Conservation (phyloP, 2,113 vertebrate species). For the Ciconia boyciana region DNA sequence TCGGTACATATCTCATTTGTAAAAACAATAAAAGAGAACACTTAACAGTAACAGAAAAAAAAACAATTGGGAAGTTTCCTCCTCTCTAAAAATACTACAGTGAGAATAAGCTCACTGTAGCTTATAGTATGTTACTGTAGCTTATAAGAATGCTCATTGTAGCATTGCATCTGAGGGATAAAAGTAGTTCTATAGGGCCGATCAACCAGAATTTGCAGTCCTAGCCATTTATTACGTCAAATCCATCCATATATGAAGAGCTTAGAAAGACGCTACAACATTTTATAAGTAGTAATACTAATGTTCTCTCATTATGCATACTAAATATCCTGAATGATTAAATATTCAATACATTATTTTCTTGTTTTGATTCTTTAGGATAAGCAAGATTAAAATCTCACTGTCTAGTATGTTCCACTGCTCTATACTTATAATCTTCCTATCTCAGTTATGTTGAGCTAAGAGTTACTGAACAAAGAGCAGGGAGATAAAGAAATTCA, state of each 20-base stretch:
- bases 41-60: neutral
- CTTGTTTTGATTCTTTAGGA: neutral
- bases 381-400: neutral
- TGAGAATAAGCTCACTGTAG: neutral
- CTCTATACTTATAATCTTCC: neutral
- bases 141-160: neutral
- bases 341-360: neutral
- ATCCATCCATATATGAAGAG: neutral
- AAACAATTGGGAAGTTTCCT: neutral
- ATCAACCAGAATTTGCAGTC: neutral
- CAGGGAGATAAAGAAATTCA: neutral
- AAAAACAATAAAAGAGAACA: neutral
- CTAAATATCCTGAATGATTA: neutral
- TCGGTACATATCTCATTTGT: neutral
- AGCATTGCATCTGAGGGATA: neutral
- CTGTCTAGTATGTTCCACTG: neutral
- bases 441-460: neutral
- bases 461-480: neutral
- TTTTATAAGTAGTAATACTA: neutral
- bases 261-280: neutral
- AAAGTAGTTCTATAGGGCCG: neutral
- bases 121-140: neutral
- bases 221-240: neutral
- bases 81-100: neutral
- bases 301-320: neutral